These are phyloP conservation scores for Cataglyphis hispanica DNA, from an alignment of 1,140 invertebrate genomes.

Conservation along the genomic window DNA sequence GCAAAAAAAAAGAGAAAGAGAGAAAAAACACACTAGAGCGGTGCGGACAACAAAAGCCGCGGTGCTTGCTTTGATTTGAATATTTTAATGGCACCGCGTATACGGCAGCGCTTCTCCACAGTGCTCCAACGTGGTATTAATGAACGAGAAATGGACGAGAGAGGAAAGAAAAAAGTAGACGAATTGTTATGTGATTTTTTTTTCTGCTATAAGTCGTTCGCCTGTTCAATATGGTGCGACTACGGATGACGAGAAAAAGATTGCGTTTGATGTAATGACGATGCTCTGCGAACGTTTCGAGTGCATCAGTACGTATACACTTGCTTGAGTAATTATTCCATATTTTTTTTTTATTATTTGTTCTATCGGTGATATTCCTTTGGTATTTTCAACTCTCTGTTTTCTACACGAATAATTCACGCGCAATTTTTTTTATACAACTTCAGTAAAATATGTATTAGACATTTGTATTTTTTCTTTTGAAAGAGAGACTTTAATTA, in stretches of 20 bases:
- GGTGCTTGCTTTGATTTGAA: conserved; percentile 59
- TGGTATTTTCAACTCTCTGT: background rate
- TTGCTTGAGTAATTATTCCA: conserved; percentile 22
- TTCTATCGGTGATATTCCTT: background rate
- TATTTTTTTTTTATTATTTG: background rate
- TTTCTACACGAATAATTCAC: background rate
- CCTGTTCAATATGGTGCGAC: background rate
- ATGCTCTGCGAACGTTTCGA: background rate
- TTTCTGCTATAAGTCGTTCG: conserved; percentile 23
- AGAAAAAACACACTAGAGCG: background rate
- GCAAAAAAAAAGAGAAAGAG: background rate
- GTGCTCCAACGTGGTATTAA: conserved; percentile 30
- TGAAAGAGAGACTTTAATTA: background rate
- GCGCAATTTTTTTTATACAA: background rate
- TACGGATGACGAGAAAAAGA: conserved; percentile 10
- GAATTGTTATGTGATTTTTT: conserved; percentile 20
- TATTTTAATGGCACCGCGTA: conserved; percentile 47
- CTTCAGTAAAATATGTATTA: background rate
- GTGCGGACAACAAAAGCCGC: conserved; percentile 51
- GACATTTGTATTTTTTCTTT: background rate
- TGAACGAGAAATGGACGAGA: conserved; percentile 27
- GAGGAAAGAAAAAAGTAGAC: background rate
- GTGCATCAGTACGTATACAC: background rate
- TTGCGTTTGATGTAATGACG: conserved; percentile 20
- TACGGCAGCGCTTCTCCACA: background rate